A percentile compares a stretch with the other conserved stretches of the same genome.
Evolutionary conservation across 2,888 invertebrate genomes (phyloP).

Genomic region (Caenorhabditis plicata): DNA sequence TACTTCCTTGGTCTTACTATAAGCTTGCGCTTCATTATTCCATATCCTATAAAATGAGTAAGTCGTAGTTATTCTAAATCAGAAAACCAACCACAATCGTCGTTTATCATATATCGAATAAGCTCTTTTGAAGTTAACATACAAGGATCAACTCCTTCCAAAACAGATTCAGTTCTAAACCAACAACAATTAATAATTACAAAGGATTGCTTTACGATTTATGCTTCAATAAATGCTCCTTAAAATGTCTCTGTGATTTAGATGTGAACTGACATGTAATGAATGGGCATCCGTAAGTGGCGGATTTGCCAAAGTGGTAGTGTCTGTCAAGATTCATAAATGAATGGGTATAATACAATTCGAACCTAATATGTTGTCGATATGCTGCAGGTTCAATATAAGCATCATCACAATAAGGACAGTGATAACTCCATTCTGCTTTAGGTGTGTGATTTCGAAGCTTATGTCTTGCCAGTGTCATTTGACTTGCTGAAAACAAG

Average conservation of each 20-base stretch:
- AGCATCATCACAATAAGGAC: slow-evolving; percentile 60
- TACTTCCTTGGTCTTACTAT: too few relatives aligned
- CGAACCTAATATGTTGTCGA: slow-evolving; percentile 62
- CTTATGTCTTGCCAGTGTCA: slow-evolving; percentile 63
- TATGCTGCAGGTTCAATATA: slow-evolving; percentile 65
- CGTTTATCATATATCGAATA: slow-evolving; percentile 19
- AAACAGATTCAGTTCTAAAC: slow-evolving; percentile 17
- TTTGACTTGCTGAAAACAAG: slow-evolving; percentile 60
- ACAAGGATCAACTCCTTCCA: slow-evolving; percentile 15
- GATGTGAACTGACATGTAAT: slow-evolving; percentile 51
- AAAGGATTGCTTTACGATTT: slow-evolving; percentile 13
- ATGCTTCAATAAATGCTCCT: slow-evolving; percentile 58
- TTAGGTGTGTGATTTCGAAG: slow-evolving; percentile 60
- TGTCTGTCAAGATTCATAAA: slow-evolving; percentile 33
- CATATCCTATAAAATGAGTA: slow-evolving; percentile 2
- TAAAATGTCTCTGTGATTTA: slow-evolving; percentile 59
- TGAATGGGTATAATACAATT: background rate
- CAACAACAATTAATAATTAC: background rate
- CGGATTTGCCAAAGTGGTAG: slow-evolving; percentile 52
- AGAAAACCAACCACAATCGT: slow-evolving; percentile 17
- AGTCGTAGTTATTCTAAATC: too few relatives aligned
- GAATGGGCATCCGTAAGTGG: slow-evolving; percentile 63
- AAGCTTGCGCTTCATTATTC: too few relatives aligned
- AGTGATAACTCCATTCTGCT: slow-evolving; percentile 62
- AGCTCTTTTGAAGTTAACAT: slow-evolving; percentile 12